Percentiles rank a stretch among this genome's conserved stretches.
Evolutionary conservation across 2,888 invertebrate genomes (phyloP).

Genomic region (Sinopyrophorus schimmeli): DNA sequence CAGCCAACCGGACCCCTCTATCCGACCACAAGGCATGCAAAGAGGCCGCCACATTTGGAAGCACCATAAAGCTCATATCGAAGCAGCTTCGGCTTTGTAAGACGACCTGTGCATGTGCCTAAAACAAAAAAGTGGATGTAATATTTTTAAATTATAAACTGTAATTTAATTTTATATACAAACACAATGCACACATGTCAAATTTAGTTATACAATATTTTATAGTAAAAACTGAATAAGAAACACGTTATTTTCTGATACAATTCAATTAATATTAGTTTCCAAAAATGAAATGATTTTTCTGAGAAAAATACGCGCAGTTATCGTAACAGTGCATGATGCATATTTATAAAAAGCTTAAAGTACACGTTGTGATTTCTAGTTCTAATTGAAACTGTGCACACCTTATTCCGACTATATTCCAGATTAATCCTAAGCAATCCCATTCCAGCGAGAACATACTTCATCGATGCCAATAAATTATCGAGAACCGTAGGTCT

Average conservation of each 20-base stretch:
- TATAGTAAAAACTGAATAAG: background rate
- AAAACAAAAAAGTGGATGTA: no score
- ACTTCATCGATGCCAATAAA: conserved; percentile 68
- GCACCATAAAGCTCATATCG: conserved; percentile 60
- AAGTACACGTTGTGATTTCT: no score
- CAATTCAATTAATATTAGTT: background rate
- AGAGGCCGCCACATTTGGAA: conserved; percentile 58
- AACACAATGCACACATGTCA: background rate
- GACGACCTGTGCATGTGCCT: conserved; percentile 59
- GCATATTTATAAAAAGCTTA: no score
- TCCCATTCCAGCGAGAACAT: conserved; percentile 68
- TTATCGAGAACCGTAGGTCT: conserved; percentile 68
- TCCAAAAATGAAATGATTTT: background rate
- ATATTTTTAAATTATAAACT: no score
- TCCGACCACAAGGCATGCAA: conserved; percentile 66
- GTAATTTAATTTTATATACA: conserved; percentile 31
- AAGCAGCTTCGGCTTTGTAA: conserved; percentile 59
- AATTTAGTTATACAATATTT: background rate
- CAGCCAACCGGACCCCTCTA: conserved; percentile 64
- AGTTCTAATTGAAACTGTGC: background rate
- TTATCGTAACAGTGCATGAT: no score
- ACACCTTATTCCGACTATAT: conserved; percentile 61
- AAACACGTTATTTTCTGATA: background rate
- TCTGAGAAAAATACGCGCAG: no score
- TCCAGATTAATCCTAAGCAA: conserved; percentile 65